Evolutionary conservation across 2,888 invertebrate genomes (phyloP), one percentile per base, ranked within the genome.

Genomic region (Geotrupes spiniger): DNA sequence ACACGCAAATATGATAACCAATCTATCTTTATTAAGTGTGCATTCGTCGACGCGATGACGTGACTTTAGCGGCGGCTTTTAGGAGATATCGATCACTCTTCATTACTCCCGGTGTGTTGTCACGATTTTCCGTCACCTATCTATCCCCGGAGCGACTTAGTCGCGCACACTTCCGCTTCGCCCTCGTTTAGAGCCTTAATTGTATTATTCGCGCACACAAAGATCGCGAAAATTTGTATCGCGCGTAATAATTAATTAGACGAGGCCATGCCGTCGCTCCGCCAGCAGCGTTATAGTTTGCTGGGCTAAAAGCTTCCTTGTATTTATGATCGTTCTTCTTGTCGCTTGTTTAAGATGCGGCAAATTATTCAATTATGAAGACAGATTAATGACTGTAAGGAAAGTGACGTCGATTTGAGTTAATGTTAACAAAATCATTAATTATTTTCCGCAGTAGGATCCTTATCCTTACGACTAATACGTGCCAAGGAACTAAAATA

Each of bases 31-130:
- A 50, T 50, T 50, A 50, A 50, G 50, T 41, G 46, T 41, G 46
- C 38, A 45, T 50, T 50, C 46, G 42, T 37, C 42, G 50, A 50
- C 50, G 21, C 21, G 45, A 45, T 50, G 45, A 45, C 29, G 39
- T 53, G 81, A 72, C 82, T 80, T 27, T 14, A 25, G 31, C 36
- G 36, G 39, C 36, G 36, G 46, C 42, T 48, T 50, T 49, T 50
- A 50, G 54, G 40, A 49, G 52, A 39, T 49, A 52, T 54, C 54
- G 49, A 54, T 54, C 54, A 54, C 50, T 54, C 54, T 54, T 54
- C 54, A 54, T 54, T 54, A 54, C 48, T 43, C 38, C 29, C 47
- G 52, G 52, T 21, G 6, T 52, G 29, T 29, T 46, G 47, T 51
- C 51, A 43, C 37, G 50, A 33, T 33, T 33, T 33, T 33, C 33